Evolutionary conservation across 2,888 invertebrate species (phyloP), one percentile per base, ranked within the genome.

Genomic region (Graphium colonna): DNA sequence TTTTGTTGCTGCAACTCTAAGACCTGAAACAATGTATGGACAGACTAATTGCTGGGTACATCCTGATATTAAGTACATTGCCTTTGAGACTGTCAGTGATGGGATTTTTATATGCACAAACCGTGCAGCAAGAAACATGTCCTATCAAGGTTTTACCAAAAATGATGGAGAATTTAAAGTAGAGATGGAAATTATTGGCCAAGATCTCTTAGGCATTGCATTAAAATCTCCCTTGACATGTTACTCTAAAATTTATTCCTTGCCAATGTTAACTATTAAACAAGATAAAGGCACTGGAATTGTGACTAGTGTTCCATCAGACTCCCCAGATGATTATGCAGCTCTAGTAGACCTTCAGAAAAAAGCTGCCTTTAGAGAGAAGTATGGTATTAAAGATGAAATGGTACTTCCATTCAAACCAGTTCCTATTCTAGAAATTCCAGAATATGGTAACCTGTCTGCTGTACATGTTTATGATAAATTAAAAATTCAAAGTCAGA

Each of bases 11-110:
- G 99, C 98, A 7, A 99, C 99, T 3, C 88, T 99, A n/a, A 92
- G 99, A 55, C 98, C 99, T 0, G 99, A 99, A 89, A 99, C 99
- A 0, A 99, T 99, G 99, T 99, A 98, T 75, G 99, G 99, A 0
- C 99, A 99, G 89, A 99, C 99, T 0, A 99, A 99, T 77, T 99
- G 98, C 78, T 99, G 99, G 98, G 81, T 99, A 2, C 95, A 95
- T 71, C 99, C 99, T 0, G 98, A 98, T 72, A 96, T 99, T 74
- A 93, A 93, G 61, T 99, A 99, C 74, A 93, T 98, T 60, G 98
- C 96, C 0, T 96, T 97, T 77, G 91, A 93, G 70, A 93, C 94
- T 0, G 90, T 91, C 10, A 91, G 89, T 39, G 86, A 91, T 38
- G 97, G 97, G 58, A 90, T 99, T 33, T 98, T 95, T 81, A 91